Evolutionary conservation across 1,140 invertebrate genomes (phyloP), one percentile per base, ranked within the genome.

Genomic region (Papilio polytes): DNA sequence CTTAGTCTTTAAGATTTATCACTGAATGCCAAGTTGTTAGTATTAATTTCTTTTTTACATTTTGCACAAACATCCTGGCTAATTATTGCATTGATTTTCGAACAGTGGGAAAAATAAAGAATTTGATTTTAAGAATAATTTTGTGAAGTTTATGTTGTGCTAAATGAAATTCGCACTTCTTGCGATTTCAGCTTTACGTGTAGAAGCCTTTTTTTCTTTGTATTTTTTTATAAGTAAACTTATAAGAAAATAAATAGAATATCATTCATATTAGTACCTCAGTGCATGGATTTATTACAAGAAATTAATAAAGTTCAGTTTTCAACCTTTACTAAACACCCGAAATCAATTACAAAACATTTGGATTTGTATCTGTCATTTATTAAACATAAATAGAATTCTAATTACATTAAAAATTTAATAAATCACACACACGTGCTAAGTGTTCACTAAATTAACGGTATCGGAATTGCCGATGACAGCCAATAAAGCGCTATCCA

Each of bases 1-100:
- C 82, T 84, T 80, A 82, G 78, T 83, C 81, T 84, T 82, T 56
- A 85, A 82, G 87, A 91, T 88, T 90, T 90, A 90, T 86, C 78
- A 78, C 77, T 82, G 74, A 85, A 83, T 86, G 86, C n/a, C 82
- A 83, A 88, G 84, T 83, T 84, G 78, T 80, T 78, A 81, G 78
- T 74, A 36, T 70, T 70, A 36, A 63, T 63, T 70, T 70, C 26
- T 70, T 70, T 70, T 70, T 31, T 70, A 70, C 36, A 63, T 63
- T 63, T 70, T 70, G 3, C 36, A 70, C 63, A 6, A 70, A 12
- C 26, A 31, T 36, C 26, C 26, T 70, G 63, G 26, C 63, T 70
- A 70, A 12, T 70, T 70, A 36, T 3, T 15, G 10, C 15, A 8
- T 73, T 31, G 70, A 31, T 59, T 74, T 80, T 74, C n/a, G 15